Evolutionary conservation across 2,888 invertebrate genomes (phyloP).

Genomic region (Andrena haemorrhoa): DNA sequence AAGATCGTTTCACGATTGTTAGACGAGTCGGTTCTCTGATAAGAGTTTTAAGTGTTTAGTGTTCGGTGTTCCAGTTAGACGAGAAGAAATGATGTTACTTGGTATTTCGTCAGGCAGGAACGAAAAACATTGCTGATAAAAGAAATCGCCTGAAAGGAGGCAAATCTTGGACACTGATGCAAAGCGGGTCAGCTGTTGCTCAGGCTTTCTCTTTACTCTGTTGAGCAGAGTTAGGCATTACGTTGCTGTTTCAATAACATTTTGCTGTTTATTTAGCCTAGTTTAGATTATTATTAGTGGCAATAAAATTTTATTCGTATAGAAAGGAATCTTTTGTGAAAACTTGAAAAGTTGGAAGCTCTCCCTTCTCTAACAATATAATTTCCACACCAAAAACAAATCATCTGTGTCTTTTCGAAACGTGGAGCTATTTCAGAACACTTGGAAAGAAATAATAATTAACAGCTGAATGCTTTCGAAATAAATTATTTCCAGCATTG

Average conservation of each 20-base stretch:
- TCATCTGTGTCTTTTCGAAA: no score
- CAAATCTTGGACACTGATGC: slow-evolving; percentile 13
- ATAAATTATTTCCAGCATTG: no score
- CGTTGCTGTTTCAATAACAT: neutral
- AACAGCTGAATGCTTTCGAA: no score
- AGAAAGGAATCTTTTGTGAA: no score
- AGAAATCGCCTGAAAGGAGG: slow-evolving; percentile 34
- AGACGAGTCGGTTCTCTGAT: neutral
- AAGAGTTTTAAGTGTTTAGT: slow-evolving; percentile 11
- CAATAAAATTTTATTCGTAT: neutral
- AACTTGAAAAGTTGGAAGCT: no score
- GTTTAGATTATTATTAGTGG: no score
- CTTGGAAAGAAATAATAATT: no score
- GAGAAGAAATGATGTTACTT: neutral
- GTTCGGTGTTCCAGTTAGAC: neutral
- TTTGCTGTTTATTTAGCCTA: no score
- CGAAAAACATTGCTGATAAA: slow-evolving; percentile 13
- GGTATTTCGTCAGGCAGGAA: slow-evolving; percentile 25
- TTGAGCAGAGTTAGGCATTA: neutral
- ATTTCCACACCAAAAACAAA: no score
- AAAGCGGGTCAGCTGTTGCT: neutral
- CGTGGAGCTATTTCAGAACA: no score
- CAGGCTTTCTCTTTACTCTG: neutral
- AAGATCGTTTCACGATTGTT: slow-evolving; percentile 10
- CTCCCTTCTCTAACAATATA: no score